Base-by-base conservation (phyloP, 2,888 invertebrate genomes). In the Idaea dimidiata region DNA sequence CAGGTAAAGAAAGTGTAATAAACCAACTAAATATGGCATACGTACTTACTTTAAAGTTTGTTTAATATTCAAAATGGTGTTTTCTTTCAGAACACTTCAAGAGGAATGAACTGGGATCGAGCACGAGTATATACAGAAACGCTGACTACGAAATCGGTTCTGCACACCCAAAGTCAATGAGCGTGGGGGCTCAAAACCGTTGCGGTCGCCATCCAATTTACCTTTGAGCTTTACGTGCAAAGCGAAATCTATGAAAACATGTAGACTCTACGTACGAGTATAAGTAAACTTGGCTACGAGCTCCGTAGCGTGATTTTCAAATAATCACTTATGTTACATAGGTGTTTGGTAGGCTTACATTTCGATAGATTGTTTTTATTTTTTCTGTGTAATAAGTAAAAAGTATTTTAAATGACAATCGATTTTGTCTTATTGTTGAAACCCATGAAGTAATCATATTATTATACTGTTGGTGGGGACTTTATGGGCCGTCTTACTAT, bases 131-230 rank as follows among this genome's bases (percentile, higher is more conserved):
- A 16, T 55, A 18, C 18, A 71, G 70, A 76, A 74, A 74, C 71
- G 68, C 72, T 64, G 72, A 68, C 70, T 71, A 66, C 71, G 69
- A 72, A 75, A 78, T 75, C 68, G 70, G 69, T 75, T 75, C 69
- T 70, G 67, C 71, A 69, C 70, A 76, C 71, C 70, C 64, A 72
- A 74, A 78, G 77, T 77, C 77, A 77, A 77, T 79, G 77, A 75
- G 74, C 66, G 70, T 71, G 69, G 70, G 70, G 74, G 74, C 75
- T 74, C 76, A 76, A 72, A n/a, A 67, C 75, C 70, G 78, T 78
- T 85, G 89, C 78, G 87, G 87, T 84, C 72, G 72, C 78, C 76
- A 81, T 87, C 86, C 86, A 87, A 89, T 87, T 88, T 87, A 83
- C 87, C 84, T 87, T 84, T 82, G 82, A 81, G 80, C 80, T 78